These are phyloP conservation scores for Psilopogon haemacephalus DNA, from an alignment of 2,113 vertebrate genomes.

Conservation along the genomic window DNA sequence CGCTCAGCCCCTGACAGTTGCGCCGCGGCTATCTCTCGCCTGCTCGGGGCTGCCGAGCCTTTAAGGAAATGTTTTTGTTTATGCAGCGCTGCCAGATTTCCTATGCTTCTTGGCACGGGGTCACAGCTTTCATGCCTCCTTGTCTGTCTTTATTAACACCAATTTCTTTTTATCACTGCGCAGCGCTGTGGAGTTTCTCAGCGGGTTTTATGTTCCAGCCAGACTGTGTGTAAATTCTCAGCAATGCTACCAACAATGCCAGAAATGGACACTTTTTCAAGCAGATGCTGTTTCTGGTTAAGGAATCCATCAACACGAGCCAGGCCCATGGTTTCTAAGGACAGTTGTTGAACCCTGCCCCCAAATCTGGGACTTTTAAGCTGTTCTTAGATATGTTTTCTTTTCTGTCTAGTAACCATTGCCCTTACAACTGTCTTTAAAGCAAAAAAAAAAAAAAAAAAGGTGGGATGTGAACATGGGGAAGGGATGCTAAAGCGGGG, in stretches of 20 bases:
- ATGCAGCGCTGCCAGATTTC: conserved; percentile 70
- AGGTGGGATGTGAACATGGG: background rate
- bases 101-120: conserved; percentile 56
- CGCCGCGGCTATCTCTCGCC: background rate
- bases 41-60: conserved; percentile 16
- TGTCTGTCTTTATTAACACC: conserved; percentile 54
- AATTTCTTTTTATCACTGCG: conserved; percentile 51
- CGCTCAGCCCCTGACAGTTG: background rate
- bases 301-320: conserved; percentile 51
- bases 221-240: conserved; percentile 48
- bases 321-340: conserved; percentile 40
- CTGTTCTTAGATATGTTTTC: background rate
- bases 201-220: conserved; percentile 65
- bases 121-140: conserved; percentile 48
- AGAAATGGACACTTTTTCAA: conserved; percentile 41
- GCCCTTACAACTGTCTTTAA: background rate
- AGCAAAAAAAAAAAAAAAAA: background rate
- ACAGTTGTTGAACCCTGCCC: conserved; percentile 29
- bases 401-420: background rate
- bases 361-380: background rate
- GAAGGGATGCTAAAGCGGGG: background rate
- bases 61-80: conserved; percentile 75
- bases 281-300: conserved; percentile 65
- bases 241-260: conserved; percentile 50
- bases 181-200: conserved; percentile 31